Evolutionary conservation across 2,113 vertebrate species (phyloP).

Genomic region (Meriones unguiculatus): DNA sequence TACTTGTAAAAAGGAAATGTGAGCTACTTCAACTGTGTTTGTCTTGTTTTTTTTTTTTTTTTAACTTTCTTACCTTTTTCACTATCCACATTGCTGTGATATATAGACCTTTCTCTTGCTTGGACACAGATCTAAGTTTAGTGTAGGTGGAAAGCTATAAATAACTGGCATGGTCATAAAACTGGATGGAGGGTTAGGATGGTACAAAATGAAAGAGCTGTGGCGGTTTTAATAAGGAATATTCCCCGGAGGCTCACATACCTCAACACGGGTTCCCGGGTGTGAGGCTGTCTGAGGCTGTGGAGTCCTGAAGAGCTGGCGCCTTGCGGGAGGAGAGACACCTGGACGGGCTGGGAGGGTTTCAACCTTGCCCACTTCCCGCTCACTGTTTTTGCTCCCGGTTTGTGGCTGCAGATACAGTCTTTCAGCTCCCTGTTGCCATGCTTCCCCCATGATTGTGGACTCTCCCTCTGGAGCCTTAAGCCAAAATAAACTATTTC

Average conservation of each 20-base stretch:
- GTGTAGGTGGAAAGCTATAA: slow-evolving; percentile 32
- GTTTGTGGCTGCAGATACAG: not conserved
- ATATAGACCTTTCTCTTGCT: not conserved
- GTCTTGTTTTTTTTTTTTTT: not conserved
- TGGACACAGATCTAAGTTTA: slow-evolving; percentile 21
- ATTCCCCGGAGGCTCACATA: not conserved
- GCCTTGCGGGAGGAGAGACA: not conserved
- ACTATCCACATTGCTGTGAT: not conserved
- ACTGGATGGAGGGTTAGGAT: not conserved
- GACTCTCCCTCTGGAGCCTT: not conserved
- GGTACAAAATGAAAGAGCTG: not conserved
- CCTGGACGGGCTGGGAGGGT: not conserved
- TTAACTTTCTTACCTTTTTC: not conserved
- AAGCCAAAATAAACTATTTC: not conserved
- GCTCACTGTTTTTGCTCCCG: not conserved
- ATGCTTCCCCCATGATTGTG: not conserved
- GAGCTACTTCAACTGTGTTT: not conserved
- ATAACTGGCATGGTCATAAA: slow-evolving; percentile 40
- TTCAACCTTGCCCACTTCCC: too few species aligned
- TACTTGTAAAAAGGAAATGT: slow-evolving; percentile 11
- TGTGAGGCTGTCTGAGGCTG: not conserved
- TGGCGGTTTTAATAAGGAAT: not conserved
- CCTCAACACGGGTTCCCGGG: not conserved
- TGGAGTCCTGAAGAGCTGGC: not conserved
- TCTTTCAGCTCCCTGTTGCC: not conserved